Evolutionary conservation across 2,113 vertebrate species (phyloP), one percentile per base, ranked within the genome.

Genomic region (Typhlomys cinereus): DNA sequence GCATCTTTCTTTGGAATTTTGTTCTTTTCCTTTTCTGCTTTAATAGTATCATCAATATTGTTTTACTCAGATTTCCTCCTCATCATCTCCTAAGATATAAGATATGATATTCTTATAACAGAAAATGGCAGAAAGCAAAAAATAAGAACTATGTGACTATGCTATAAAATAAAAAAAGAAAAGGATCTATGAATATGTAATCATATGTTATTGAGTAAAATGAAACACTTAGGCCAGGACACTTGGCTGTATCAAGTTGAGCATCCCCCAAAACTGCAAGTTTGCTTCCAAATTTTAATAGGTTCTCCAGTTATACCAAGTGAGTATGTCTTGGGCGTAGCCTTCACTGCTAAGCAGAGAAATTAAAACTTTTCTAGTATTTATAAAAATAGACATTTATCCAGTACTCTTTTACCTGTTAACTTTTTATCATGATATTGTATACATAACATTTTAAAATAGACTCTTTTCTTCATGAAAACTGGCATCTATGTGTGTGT

Each of bases 361-460:
- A 59, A 25, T 50, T 50, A 48, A 11, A 14, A 71, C 5, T 71
- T 71, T 62, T 12, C 41, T 78, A 83, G 67, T 25, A 89, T 29
- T 71, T 76, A 85, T 50, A 34, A 92, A 93, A 52, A 14, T 46
- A 75, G 52, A 61, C 36, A 71, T 84, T 41, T 85, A 86, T 13
- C 14, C 36, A 50, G 48, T 88, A 67, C 13, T 61, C 5, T 27
- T 88, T 81, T 25, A 34, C 12, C 29, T 88, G 15, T n/a, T 9
- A 12, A 46, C 85, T 88, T 79, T 79, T 6, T 81, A 71, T 57
- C 69, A 94, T 93, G 61, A 71, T 27, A 76, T 9, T 66, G 3
- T 57, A 75, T 29, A 93, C 86, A 87, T 84, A 4, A 93, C 79
- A 71, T 85, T 87, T 61, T 61, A 36, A 41, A 70, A 78, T 54